phyloP scores from a whole-genome alignment of 1,140 invertebrate genomes.

The Drosophila mayri region DNA sequence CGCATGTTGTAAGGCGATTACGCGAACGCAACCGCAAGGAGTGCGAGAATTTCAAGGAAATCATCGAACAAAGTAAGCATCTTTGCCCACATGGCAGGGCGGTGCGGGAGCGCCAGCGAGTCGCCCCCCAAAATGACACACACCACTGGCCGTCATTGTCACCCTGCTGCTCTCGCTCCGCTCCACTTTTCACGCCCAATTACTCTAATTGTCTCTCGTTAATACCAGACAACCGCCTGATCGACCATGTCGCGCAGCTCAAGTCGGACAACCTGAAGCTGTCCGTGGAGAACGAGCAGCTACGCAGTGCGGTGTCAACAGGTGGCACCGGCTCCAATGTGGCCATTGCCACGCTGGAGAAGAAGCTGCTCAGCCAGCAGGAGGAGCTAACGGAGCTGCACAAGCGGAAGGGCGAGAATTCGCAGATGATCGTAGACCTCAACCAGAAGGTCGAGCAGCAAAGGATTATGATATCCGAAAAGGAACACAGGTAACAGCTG shows the following conservation, averaged over 20 bases:
- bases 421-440: conserved; percentile 96
- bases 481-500: conserved; percentile 89
- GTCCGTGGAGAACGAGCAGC: conserved; percentile 93
- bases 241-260: conserved; percentile 92
- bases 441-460: conserved; percentile 94
- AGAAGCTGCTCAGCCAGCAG: conserved; percentile 93
- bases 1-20: conserved; percentile 86
- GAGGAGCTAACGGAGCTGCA: conserved; percentile 97
- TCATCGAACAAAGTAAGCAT: conserved; percentile 87
- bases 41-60: conserved; percentile 87
- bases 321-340: conserved; percentile 73
- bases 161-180: conserved; percentile 7
- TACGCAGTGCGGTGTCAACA: conserved; percentile 86
- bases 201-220: conserved; percentile 29
- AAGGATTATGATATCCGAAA: conserved; percentile 90
- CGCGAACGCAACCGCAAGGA: conserved; percentile 87
- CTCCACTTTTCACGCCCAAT: conserved; percentile 18
- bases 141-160: conserved; percentile 16
- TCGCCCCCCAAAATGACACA: conserved; percentile 5
- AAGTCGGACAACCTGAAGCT: conserved; percentile 93
- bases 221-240: conserved; percentile 92
- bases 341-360: conserved; percentile 89
- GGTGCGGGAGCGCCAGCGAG: neutral
- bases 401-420: conserved; percentile 94
- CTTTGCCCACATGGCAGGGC: neutral